Evolutionary conservation across 2,113 vertebrate genomes (phyloP), one percentile per base, ranked within the genome.

Genomic region (Tychaedon coryphoeus): DNA sequence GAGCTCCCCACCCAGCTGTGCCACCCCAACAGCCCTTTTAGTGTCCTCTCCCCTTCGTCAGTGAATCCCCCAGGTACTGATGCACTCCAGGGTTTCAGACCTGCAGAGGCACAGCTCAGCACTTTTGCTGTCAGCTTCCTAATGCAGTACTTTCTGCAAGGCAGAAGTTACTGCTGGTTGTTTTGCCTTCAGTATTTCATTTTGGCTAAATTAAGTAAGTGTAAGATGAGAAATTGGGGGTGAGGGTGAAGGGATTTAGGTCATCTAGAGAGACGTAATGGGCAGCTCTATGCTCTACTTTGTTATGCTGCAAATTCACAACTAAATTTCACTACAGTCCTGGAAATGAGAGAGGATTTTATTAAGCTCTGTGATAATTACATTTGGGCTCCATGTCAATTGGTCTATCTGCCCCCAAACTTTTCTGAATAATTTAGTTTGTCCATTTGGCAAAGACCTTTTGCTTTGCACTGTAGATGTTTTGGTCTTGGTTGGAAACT

Each of bases 161-260:
- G 86, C 79, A 67, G 83, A 61, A 58, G 66, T 57, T 96, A 81
- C 78, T 95, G 86, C 81, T 64, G 91, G 73, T 91, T 43, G 25
- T 26, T 91, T 90, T 83, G 90, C 95, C 95, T 97, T 97, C 98
- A 83, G 77, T 96, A 94, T 97, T 98, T 98, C 96, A 97, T 98
- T 98, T 97, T 96, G 87, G 65, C 95, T 98, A 97, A 97, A 98
- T 98, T 96, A 98, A 97, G 94, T 25, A 98, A 97, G 94, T 28
- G 95, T 98, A 98, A 98, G 96, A 95, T 95, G 96, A 98, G 98
- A 97, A 73, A 14, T 88, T 67, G 56, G 73, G 51, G 50, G 40
- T 62, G 57, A 69, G 29, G n/a, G 34, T 33, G 10, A 29, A 65
- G 51, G 33, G 64, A 57, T 87, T 95, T 93, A 92, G 96, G 97